Percentiles rank a stretch among this genome's conserved stretches.
phyloP scores from a whole-genome alignment of 2,113 vertebrate genomes.

The Pelecanoides urinatrix region DNA sequence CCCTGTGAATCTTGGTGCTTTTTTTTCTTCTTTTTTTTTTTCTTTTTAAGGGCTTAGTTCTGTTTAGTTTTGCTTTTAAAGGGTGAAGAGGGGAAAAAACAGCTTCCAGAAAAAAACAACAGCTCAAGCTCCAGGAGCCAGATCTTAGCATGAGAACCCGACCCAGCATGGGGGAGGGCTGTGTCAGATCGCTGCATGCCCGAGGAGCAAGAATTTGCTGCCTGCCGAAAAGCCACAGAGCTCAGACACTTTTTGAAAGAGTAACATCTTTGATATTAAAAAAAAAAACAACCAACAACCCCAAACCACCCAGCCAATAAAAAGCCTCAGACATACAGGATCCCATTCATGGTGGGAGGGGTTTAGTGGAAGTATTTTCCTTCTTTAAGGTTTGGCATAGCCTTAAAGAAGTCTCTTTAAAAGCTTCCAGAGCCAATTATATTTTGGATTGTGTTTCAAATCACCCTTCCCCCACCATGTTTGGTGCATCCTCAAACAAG shows the following conservation, averaged over 20 bases:
- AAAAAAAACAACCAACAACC: constrained; percentile 10
- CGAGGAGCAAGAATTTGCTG: not conserved
- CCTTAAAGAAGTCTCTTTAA: constrained; percentile 67
- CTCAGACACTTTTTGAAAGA: constrained; percentile 57
- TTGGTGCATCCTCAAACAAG: constrained; percentile 52
- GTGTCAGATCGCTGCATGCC: constrained; percentile 9
- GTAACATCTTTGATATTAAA: constrained; percentile 60
- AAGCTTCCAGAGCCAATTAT: constrained; percentile 69
- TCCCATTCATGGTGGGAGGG: constrained; percentile 57
- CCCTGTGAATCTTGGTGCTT: not conserved
- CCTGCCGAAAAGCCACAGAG: constrained; percentile 43
- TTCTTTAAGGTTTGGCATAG: constrained; percentile 63
- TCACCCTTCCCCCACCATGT: constrained; percentile 29
- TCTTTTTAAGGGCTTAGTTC: not conserved
- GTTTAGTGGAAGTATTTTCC: constrained; percentile 66
- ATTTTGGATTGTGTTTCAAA: constrained; percentile 72
- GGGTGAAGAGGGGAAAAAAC: not conserved
- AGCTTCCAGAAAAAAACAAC: constrained; percentile 50
- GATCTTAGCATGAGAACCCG: not conserved
- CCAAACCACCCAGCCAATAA: constrained; percentile 65
- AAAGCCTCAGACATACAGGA: constrained; percentile 66
- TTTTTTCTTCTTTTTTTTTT: not conserved
- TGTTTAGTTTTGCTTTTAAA: constrained; percentile 40
- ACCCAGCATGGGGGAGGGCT: not conserved
- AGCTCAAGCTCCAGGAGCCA: constrained; percentile 33